Evolutionary conservation across 2,113 vertebrate genomes (phyloP), one percentile per base, ranked within the genome.

Genomic region (Fulica atra): DNA sequence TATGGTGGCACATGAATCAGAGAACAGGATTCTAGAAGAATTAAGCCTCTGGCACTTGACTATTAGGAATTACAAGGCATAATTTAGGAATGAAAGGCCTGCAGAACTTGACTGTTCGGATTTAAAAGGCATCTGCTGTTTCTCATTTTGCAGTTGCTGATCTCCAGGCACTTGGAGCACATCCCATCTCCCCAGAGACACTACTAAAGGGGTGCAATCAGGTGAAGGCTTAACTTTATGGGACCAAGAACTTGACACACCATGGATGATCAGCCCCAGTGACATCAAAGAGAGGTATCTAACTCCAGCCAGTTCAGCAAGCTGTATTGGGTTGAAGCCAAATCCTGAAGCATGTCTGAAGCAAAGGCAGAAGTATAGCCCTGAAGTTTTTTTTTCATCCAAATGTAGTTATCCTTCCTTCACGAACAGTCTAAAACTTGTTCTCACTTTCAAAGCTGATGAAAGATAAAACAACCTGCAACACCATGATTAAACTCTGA

Each of bases 271-370:
- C 26, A 16, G 25, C 15, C 56, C 5, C 6, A 8, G 35, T 7
- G 31, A 42, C 10, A 2, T 2, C 5, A 1, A 40, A 42, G 31
- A 33, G 29, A 21, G 2, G 2, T 2, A 46, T 9, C 16, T 60
- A 44, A 73, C 19, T 15, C n/a, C 3, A 6, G 23, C 12, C 19
- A 36, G 23, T 16, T 19, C 18, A 53, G 16, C 13, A 50, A 65
- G 18, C 11, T n/a, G 9, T 25, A 25, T 18, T 54, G 20, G 28
- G 42, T 44, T 26, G n/a, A 77, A 63, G 15, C 36, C 20, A 7
- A 51, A 73, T 48, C 25, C 64, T 21, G 21, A 35, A 13, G 24
- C 0, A 0, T 24, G 29, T 21, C 57, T 57, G 26, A 50, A 77
- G 42, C 23, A 33, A 33, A 80, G 11, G 23, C 26, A 36, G 51